These are phyloP conservation scores for Periophthalmus modestus DNA, from an alignment of 2,113 vertebrate species.

Conservation along the genomic window DNA sequence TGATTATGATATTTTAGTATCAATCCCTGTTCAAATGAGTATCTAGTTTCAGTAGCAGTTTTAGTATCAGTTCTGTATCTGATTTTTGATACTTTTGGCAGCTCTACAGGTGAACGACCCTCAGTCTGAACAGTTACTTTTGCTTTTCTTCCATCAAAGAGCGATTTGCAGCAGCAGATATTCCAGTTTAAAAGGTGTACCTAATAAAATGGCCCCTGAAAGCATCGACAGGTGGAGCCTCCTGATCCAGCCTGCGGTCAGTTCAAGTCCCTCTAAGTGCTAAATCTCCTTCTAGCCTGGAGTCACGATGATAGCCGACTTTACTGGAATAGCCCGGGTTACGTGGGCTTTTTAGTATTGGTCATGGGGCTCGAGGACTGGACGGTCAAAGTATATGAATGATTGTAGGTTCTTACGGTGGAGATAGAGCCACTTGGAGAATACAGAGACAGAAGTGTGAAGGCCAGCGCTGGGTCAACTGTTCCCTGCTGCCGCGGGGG, in stretches of 20 bases:
- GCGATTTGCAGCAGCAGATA: no score
- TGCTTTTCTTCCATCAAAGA: no score
- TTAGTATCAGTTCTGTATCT: no score
- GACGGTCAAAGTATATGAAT: constrained; percentile 63
- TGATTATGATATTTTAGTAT: no score
- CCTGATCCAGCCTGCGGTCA: constrained; percentile 28
- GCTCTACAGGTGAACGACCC: no score
- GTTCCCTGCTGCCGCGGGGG: constrained; percentile 62
- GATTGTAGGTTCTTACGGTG: constrained; percentile 35
- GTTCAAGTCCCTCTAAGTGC: constrained; percentile 16
- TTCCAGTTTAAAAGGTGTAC: neutral
- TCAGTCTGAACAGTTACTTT: no score
- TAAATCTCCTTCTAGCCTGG: constrained; percentile 25
- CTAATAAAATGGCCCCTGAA: neutral
- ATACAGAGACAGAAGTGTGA: constrained; percentile 49
- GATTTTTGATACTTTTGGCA: no score
- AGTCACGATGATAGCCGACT: constrained; percentile 22
- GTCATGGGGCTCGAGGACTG: constrained; percentile 50
- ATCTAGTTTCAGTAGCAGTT: no score
- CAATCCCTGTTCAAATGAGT: no score
- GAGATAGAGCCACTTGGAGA: constrained; percentile 38
- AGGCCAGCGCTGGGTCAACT: constrained; percentile 64
- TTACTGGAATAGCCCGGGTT: constrained; percentile 12
- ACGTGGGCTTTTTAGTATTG: constrained; percentile 46
- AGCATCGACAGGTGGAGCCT: neutral